phyloP scores from a whole-genome alignment of 2,888 invertebrate genomes.

The Yponomeuta cagnagella region DNA sequence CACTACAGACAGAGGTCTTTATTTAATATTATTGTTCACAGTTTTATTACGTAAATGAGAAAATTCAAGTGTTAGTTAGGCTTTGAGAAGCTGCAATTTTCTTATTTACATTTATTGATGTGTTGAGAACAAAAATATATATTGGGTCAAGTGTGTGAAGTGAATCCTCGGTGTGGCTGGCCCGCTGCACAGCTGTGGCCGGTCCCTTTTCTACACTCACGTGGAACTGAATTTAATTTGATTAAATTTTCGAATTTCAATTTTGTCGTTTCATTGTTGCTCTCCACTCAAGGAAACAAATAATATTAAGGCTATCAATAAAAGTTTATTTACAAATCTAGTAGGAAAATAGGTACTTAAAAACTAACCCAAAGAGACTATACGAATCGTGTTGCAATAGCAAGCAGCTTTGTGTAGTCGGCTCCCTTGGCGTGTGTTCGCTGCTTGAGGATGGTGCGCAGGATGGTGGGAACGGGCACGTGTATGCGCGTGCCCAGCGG shows the following conservation, averaged over 20 bases:
- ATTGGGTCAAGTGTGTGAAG: conserved; percentile 6
- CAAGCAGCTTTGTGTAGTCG: conserved; percentile 93
- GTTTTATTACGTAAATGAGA: conserved; percentile 26
- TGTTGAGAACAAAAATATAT: conserved; percentile 3
- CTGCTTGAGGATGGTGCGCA: conserved; percentile 89
- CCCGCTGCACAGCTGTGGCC: not conserved
- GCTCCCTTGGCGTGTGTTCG: conserved; percentile 88
- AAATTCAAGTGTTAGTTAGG: not conserved
- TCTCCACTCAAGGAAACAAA: not conserved
- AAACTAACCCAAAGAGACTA: conserved; percentile 47
- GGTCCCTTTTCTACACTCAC: conserved; percentile 44
- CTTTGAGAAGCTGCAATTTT: conserved; percentile 7
- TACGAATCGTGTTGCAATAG: conserved; percentile 92
- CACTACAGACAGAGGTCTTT: conserved; percentile 18
- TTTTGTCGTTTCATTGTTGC: conserved; percentile 20
- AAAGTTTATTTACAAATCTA: conserved; percentile 36
- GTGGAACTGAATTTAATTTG: conserved; percentile 65
- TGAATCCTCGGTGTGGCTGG: conserved; percentile 21
- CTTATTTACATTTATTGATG: not conserved
- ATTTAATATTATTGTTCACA: conserved; percentile 34
- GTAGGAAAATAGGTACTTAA: conserved; percentile 19
- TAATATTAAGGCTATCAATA: not conserved
- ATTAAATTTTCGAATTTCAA: conserved; percentile 72
- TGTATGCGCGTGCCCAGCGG: conserved; percentile 97
- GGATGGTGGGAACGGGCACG: conserved; percentile 93